Percentiles rank a stretch among this genome's conserved stretches.
Conservation (phyloP, 2,797 vertebrate genomes). For the Arnoldichthys spilopterus region DNA sequence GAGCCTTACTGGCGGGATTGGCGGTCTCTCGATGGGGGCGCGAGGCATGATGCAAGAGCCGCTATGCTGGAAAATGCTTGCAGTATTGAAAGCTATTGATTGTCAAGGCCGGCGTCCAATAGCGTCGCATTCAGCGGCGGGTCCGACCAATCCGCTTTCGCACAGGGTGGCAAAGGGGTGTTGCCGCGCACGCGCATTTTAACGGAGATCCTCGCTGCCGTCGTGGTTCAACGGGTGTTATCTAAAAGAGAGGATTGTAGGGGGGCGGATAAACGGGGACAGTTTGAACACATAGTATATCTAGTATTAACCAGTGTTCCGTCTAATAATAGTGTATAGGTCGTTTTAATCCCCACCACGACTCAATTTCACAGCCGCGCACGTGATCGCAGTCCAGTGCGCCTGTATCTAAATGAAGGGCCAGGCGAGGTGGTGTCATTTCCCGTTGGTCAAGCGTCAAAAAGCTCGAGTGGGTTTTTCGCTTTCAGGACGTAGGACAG, state of each 20-base stretch:
- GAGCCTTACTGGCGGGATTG: background rate
- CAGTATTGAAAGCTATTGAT: slow-evolving; percentile 13
- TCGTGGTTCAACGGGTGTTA: background rate
- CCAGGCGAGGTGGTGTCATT: background rate
- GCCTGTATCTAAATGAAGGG: background rate
- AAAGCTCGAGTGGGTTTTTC: background rate
- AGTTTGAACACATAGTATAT: too few relatives aligned
- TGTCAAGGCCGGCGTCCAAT: slow-evolving; percentile 33
- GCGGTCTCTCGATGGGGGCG: background rate
- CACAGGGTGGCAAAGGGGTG: background rate
- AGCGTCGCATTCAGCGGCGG: background rate
- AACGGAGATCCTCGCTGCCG: background rate
- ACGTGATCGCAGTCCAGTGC: background rate
- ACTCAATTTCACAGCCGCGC: background rate
- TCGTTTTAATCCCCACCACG: background rate
- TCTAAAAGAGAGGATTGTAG: background rate
- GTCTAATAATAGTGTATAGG: background rate
- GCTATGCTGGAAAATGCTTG: background rate
- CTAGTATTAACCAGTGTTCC: too few relatives aligned
- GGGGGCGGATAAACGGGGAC: background rate
- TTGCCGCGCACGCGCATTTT: background rate
- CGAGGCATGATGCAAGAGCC: slow-evolving; percentile 27
- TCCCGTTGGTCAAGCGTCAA: background rate
- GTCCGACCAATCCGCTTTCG: slow-evolving; percentile 36
- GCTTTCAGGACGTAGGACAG: background rate